Conservation (phyloP, 1,140 invertebrate species). For the Apis laboriosa region DNA sequence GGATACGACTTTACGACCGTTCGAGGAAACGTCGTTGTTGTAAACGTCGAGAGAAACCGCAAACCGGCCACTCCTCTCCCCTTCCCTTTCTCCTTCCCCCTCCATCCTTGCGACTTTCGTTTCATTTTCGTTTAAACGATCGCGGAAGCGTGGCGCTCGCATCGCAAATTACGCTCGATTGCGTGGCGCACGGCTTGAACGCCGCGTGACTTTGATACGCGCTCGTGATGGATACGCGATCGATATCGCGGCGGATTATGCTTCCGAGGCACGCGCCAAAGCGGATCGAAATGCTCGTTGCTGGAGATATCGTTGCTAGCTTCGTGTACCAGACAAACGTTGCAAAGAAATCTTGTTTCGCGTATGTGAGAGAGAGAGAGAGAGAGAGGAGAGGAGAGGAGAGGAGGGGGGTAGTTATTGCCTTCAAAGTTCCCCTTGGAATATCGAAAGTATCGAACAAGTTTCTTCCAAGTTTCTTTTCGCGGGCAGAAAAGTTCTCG, state of each 20-base stretch:
- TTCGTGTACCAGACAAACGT: not conserved
- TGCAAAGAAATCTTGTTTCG: not conserved
- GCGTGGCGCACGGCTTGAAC: not conserved
- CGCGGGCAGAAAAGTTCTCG: not conserved
- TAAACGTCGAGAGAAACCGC: not conserved
- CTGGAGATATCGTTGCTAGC: not conserved
- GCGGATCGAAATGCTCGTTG: not conserved
- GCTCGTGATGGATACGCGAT: constrained; percentile 27
- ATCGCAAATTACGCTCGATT: constrained; percentile 38
- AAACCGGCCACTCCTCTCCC: too few species aligned
- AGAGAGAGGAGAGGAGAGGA: not conserved
- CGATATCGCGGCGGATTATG: constrained; percentile 14
- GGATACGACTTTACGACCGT: not conserved
- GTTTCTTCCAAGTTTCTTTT: not conserved
- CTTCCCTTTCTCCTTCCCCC: too few species aligned
- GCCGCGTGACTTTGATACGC: constrained; percentile 25
- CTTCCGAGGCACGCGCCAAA: not conserved
- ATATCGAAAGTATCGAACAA: constrained; percentile 6
- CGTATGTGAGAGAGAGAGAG: too few species aligned
- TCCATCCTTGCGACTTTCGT: not conserved
- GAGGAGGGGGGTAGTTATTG: constrained; percentile 2
- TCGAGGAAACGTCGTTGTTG: not conserved
- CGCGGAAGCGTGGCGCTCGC: not conserved
- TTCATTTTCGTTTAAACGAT: constrained; percentile 16
- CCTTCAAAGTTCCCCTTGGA: not conserved